phyloP scores from a whole-genome alignment of 2,113 vertebrate species.

The Podarcis raffonei region DNA sequence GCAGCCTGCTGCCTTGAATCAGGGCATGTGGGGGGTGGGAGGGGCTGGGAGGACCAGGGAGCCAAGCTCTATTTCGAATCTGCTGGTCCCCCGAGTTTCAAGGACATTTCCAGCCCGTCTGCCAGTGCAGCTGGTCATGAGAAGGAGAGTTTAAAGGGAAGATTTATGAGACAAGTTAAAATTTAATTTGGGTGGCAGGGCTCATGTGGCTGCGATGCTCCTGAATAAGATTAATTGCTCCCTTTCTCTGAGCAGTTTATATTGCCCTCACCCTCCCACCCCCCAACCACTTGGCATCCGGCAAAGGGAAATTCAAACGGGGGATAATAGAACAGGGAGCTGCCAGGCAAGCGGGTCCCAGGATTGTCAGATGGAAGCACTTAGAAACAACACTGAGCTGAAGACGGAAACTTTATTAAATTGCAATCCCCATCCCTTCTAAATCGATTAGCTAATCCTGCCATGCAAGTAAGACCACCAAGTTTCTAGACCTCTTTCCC shows the following conservation, averaged over 20 bases:
- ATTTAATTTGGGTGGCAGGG: slow-evolving; percentile 70
- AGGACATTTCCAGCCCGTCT: slow-evolving; percentile 7
- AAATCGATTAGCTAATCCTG: too few species aligned
- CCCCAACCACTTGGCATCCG: slow-evolving; percentile 4
- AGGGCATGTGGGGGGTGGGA: neutral
- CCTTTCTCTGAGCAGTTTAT: neutral
- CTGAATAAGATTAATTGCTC: slow-evolving; percentile 60
- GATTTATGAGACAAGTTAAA: slow-evolving; percentile 67
- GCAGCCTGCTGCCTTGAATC: neutral
- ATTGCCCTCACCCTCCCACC: neutral
- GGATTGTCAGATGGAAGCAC: neutral
- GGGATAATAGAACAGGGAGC: neutral
- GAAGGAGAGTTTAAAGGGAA: slow-evolving; percentile 44
- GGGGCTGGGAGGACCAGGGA: neutral
- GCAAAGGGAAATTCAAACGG: neutral
- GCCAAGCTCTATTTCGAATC: neutral
- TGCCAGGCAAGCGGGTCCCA: neutral
- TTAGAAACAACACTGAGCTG: neutral
- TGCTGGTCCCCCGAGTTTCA: slow-evolving; percentile 11
- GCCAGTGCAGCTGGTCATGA: neutral
- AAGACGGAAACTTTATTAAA: neutral
- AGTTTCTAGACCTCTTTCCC: neutral
- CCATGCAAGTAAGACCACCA: neutral
- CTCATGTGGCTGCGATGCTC: slow-evolving; percentile 35
- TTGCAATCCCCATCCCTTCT: neutral